A percentile compares a stretch with the other conserved stretches of the same genome.
Conservation (phyloP, 2,113 vertebrate species). For the Petrocephalus zakoni region DNA sequence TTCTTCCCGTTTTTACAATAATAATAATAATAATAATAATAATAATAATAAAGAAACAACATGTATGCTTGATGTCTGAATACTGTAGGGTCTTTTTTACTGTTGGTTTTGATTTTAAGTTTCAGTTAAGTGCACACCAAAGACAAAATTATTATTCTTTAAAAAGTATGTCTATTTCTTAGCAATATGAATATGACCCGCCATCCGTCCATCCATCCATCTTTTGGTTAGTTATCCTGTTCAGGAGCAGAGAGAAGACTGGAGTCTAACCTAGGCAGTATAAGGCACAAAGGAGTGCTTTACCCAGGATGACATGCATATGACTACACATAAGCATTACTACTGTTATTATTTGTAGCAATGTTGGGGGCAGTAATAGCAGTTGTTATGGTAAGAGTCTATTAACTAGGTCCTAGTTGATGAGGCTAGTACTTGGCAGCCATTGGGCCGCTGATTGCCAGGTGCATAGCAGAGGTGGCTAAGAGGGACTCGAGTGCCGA, state of each 20-base stretch:
- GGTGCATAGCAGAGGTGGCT: background rate
- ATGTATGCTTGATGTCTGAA: no score
- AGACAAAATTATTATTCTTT: background rate
- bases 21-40: background rate
- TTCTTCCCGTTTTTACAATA: no score
- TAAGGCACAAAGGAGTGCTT: background rate
- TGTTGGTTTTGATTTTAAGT: background rate
- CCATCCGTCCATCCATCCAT: background rate
- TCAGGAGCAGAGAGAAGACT: background rate
- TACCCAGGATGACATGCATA: background rate
- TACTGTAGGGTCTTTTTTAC: no score
- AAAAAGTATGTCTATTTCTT: background rate
- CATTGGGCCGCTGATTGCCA: background rate
- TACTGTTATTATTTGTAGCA: background rate
- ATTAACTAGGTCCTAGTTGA: background rate
- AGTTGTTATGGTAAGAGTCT: background rate
- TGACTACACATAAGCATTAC: background rate
- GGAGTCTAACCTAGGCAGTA: background rate
- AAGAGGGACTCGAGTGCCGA: background rate
- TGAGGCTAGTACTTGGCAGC: background rate
- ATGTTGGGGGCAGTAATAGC: background rate
- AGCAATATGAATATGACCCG: background rate
- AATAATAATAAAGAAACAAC: no score
- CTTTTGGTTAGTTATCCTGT: background rate
- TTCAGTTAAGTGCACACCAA: background rate